Percentiles rank a stretch among this genome's conserved stretches.
Conservation (phyloP, 2,888 invertebrate species). For the Serrognathus titanus region DNA sequence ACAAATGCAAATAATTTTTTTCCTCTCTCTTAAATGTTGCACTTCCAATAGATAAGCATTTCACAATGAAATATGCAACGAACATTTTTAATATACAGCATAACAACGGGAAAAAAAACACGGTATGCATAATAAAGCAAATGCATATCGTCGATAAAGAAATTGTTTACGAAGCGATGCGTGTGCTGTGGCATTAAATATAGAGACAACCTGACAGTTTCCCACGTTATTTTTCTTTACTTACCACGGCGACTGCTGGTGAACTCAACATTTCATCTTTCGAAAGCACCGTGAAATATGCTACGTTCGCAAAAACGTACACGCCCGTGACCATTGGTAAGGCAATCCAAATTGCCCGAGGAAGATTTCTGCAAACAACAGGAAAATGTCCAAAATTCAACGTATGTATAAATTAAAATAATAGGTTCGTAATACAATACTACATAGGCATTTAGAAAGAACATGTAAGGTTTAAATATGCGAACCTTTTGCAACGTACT, state of each 20-base stretch:
- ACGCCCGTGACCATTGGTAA: constrained; percentile 86
- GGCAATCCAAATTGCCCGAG: constrained; percentile 90
- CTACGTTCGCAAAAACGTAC: constrained; percentile 86
- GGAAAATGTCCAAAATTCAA: too few relatives aligned
- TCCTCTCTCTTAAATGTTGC: too few relatives aligned
- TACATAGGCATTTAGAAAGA: background rate
- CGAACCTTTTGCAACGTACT: background rate
- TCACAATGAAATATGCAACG: too few relatives aligned
- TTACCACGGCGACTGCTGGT: constrained; percentile 83
- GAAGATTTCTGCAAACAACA: constrained; percentile 72
- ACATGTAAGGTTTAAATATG: background rate
- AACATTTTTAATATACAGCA: too few relatives aligned
- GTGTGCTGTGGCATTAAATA: too few relatives aligned
- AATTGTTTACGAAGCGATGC: too few relatives aligned
- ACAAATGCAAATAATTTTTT: too few relatives aligned
- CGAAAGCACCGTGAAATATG: constrained; percentile 85
- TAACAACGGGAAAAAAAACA: too few relatives aligned
- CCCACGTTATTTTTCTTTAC: constrained; percentile 31
- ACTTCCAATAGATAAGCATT: too few relatives aligned
- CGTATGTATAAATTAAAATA: background rate
- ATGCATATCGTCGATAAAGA: too few relatives aligned
- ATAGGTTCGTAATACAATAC: background rate
- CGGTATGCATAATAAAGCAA: too few relatives aligned
- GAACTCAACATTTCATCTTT: constrained; percentile 77
- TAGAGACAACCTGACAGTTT: too few relatives aligned